Base-by-base conservation (phyloP, 2,888 invertebrate species). In the Epinotia demarniana region DNA sequence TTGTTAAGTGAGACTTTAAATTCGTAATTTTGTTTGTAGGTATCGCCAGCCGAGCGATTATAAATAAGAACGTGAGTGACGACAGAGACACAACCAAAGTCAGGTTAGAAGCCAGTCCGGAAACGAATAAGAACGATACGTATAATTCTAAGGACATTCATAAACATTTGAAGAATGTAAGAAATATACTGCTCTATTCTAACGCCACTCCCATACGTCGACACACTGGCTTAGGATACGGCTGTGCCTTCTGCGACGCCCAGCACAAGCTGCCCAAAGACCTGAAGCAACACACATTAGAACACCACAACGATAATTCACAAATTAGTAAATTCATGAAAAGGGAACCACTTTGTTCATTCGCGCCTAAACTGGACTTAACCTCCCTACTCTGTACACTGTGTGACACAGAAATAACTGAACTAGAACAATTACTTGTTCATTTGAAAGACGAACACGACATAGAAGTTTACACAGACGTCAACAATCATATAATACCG, bases 171-270 rank as follows among this genome's bases (percentile, higher is more conserved):
- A 72, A 72, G 5, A 88, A 86, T 74, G 78, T 86, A 13, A 79
- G 83, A 74, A 81, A 83, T 73, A 81, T 87, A 72, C 78, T 88
- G 49, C 75, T 80, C 33, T 83, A 80, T 57, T 85, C 89, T 0
- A 90, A 88, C 66, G 89, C 88, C 0, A 88, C 88, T 0, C 87
- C 88, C 0, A 86, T 90, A 9, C 81, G 85, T 27, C 80, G 82
- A 62, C 79, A 81, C 43, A 82, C 83, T 1, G 82, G 82, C 0
- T 79, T 82, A 6, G 87, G 88, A 0, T 90, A 86, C 76, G 77
- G 82, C 0, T 89, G 89, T 74, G 83, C 84, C 55, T 90, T 84
- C 73, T 89, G 90, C 81, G 0, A 77, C 83, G 39, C 9, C 3
- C 82, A 84, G 19, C 88, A 81, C 69, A 80, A 80, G 0, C 78